Evolutionary conservation across 2,888 invertebrate genomes (phyloP).

Genomic region (Platycheirus rosarum): DNA sequence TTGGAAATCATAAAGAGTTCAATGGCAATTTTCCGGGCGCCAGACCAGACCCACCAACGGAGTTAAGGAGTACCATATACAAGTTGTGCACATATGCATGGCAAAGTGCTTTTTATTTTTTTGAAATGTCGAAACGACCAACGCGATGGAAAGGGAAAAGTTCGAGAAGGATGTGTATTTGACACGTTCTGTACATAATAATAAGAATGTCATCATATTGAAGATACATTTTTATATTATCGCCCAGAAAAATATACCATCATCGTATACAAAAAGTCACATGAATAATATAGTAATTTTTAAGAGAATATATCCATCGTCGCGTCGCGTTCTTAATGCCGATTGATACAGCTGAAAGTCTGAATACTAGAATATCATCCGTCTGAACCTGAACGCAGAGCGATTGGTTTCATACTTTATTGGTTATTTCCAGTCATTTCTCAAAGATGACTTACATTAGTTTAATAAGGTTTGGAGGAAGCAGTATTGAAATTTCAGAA

Average conservation of each 20-base stretch:
- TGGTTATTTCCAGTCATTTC: constrained; percentile 32
- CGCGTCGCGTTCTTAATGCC: not conserved
- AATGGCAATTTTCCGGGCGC: constrained; percentile 53
- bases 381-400: not conserved
- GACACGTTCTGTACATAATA: constrained; percentile 73
- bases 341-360: not conserved
- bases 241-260: constrained; percentile 47
- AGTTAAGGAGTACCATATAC: not conserved
- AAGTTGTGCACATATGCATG: constrained; percentile 51
- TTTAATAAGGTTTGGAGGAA: no score
- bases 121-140: constrained; percentile 18
- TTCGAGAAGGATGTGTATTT: constrained; percentile 44
- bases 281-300: constrained; percentile 73
- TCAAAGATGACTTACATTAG: no score
- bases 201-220: constrained; percentile 72
- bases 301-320: constrained; percentile 56
- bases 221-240: constrained; percentile 71
- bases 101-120: constrained; percentile 55
- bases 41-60: constrained; percentile 21
- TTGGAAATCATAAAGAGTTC: constrained; percentile 70
- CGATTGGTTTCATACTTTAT: constrained; percentile 37
- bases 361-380: not conserved
- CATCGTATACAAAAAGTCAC: constrained; percentile 71
- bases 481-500: no score
- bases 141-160: not conserved